Base-by-base conservation (phyloP, 2,888 invertebrate species). In the Brachyopa scutellaris region DNA sequence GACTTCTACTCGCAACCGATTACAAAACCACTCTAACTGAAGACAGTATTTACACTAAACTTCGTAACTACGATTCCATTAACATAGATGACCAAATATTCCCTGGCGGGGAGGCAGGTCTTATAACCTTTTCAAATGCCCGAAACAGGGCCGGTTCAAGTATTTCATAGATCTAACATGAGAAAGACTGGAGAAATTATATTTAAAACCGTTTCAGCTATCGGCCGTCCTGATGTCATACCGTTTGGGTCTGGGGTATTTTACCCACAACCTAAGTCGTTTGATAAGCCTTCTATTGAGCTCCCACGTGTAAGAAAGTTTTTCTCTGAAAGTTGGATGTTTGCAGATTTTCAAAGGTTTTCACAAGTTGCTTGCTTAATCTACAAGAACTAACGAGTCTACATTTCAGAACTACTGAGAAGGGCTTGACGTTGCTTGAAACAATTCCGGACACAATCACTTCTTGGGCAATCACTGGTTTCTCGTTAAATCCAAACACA, bases 401-500 rank as follows among this genome's bases (percentile, higher is more conserved):
- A 2, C 1, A 11, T 70, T 66, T 29, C 11, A 85, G 82, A 2
- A 70, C 53, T 31, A 59, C 73, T 8, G 47, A 47, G 11, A 80
- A 67, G 6, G 47, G 51, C 85, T 89, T 91, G 1, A 90, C 90
- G 9, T 85, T 93, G 8, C 90, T 92, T 53, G 91, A 93, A 85
- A 92, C 91, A 31, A 93, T 95, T 6, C 96, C 96, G 0, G 94
- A 94, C 86, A 93, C 94, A 0, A 94, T 96, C 70, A 95, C 95
- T 2, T 95, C 95, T 0, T 96, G 96, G 95, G 92, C 95, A 2
- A 92, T 96, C n/a, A 93, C 94, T 51, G 96, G 95, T 3, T 96
- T 96, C 87, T 95, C 96, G 19, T 90, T 96, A 61, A 94, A 95
- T 88, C 92, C 93, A 0, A 89, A 93, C 1, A 91, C 93, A 84